A percentile compares a stretch with the other conserved stretches of the same genome.
These are phyloP conservation scores for Xerus rutilus DNA, from an alignment of 2,797 vertebrate genomes.

Conservation along the genomic window DNA sequence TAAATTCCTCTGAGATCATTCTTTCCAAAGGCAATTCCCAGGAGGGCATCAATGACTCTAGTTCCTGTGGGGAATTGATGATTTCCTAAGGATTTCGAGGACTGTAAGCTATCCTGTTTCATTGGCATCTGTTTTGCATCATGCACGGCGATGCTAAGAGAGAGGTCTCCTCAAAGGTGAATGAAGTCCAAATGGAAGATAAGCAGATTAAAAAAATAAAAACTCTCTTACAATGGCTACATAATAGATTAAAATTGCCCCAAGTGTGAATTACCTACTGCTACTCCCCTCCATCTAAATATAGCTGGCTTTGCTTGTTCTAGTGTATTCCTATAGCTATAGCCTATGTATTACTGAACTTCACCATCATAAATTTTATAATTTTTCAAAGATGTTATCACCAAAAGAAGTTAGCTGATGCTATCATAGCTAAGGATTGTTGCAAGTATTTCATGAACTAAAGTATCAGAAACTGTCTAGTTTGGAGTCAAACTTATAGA, in stretches of 20 bases:
- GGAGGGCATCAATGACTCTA: constrained; percentile 72
- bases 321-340: not conserved
- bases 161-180: constrained; percentile 68
- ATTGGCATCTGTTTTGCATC: constrained; percentile 64
- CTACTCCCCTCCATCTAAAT: constrained; percentile 58
- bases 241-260: constrained; percentile 73
- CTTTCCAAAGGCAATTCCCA: constrained; percentile 76
- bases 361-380: not conserved
- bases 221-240: constrained; percentile 32
- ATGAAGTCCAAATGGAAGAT: constrained; percentile 73
- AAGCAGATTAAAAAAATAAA: constrained; percentile 65
- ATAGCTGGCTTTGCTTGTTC: constrained; percentile 27
- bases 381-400: constrained; percentile 8
- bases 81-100: constrained; percentile 76
- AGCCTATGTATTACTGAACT: not conserved
- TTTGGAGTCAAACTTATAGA: not conserved
- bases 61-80: constrained; percentile 71
- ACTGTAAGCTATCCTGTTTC: constrained; percentile 45
- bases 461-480: constrained; percentile 18
- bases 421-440: not conserved
- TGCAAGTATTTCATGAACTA: constrained; percentile 12
- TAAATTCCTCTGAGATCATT: constrained; percentile 82
- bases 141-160: constrained; percentile 51
- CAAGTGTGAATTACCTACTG: constrained; percentile 9
- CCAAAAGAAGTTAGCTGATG: constrained; percentile 7